Conservation (phyloP, 2,797 vertebrate genomes). For the Leptatherina wallacei region DNA sequence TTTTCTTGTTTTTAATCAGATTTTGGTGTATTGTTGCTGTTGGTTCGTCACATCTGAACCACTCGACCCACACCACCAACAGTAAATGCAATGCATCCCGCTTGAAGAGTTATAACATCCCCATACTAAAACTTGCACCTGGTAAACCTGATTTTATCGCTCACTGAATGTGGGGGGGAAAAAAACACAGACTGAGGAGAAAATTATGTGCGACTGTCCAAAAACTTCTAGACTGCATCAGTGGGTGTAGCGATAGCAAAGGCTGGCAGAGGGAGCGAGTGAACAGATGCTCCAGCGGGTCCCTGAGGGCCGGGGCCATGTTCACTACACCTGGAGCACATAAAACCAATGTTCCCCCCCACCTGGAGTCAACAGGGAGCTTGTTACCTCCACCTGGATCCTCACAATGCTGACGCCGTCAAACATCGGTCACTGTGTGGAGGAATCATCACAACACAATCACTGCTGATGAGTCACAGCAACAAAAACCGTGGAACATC, state of each 20-base stretch:
- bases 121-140: not conserved
- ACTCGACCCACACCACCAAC: not conserved
- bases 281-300: constrained; percentile 83
- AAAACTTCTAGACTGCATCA: not conserved
- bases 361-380: constrained; percentile 46
- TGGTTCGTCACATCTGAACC: not conserved
- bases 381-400: constrained; percentile 42
- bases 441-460: not conserved
- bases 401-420: not conserved
- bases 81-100: not conserved
- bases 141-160: not conserved
- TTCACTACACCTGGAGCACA: constrained; percentile 54
- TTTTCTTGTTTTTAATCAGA: not conserved
- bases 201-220: not conserved
- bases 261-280: constrained; percentile 57
- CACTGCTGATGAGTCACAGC: constrained; percentile 8
- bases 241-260: not conserved
- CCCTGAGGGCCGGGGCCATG: constrained; percentile 62
- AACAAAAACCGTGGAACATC: not conserved
- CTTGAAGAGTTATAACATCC: not conserved
- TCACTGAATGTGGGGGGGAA: not conserved
- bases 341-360: constrained; percentile 47
- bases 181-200: not conserved
- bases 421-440: constrained; percentile 3
- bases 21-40: not conserved